These are phyloP conservation scores for Sebastes umbrosus DNA, from an alignment of 2,797 vertebrate genomes.

Conservation along the genomic window DNA sequence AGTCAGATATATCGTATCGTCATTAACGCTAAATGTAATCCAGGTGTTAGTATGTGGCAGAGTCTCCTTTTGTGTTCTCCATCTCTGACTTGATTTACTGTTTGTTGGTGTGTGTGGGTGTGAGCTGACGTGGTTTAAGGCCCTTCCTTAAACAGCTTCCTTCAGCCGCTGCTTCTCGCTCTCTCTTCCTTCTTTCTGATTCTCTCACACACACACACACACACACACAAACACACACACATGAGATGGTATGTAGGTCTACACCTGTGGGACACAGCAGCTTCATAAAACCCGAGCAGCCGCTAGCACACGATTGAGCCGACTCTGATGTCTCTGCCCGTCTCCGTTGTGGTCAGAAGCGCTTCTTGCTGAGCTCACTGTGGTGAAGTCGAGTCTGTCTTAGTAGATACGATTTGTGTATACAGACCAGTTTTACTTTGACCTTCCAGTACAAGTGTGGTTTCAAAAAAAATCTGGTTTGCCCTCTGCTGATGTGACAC, in stretches of 20 bases:
- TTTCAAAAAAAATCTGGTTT: not conserved
- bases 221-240: no score
- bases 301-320: not conserved
- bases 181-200: slow-evolving; percentile 20
- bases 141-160: slow-evolving; percentile 2
- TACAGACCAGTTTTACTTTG: not conserved
- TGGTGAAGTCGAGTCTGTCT: not conserved
- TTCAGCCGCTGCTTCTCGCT: not conserved
- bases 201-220: not conserved
- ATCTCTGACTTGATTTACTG: not conserved
- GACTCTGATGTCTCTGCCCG: not conserved
- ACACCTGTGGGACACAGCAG: slow-evolving; percentile 32
- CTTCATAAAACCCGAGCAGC: not conserved
- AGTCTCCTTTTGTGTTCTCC: not conserved
- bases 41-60: not conserved
- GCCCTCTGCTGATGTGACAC: not conserved
- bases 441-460: not conserved
- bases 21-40: not conserved
- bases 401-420: not conserved
- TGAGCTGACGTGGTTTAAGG: slow-evolving; percentile 12
- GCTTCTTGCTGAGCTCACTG: slow-evolving; percentile 5
- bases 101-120: not conserved
- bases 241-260: slow-evolving; percentile 12
- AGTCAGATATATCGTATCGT: not conserved
- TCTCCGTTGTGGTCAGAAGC: slow-evolving; percentile 19